phyloP scores from a whole-genome alignment of 2,888 invertebrate species.

The Platycnemis pennipes region DNA sequence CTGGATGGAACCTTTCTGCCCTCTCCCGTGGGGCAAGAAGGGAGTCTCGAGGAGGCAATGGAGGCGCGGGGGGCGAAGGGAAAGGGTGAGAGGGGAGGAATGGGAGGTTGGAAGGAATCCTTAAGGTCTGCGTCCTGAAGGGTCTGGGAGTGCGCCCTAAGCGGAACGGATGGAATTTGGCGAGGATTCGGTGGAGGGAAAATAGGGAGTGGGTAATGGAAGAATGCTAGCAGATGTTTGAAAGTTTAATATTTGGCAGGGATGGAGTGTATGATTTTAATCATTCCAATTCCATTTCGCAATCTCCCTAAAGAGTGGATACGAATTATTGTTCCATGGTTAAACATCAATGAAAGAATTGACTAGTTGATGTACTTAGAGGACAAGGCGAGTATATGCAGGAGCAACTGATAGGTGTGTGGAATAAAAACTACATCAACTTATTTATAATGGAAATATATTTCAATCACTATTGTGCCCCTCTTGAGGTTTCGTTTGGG shows the following conservation, averaged over 20 bases:
- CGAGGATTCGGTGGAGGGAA: slow-evolving; percentile 16
- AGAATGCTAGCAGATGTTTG: slow-evolving; percentile 4
- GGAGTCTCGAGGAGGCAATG: background rate
- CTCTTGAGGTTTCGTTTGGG: no score
- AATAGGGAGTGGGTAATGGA: background rate
- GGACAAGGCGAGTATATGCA: no score
- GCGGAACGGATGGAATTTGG: slow-evolving; percentile 16
- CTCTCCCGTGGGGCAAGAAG: slow-evolving; percentile 51
- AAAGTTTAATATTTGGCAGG: background rate
- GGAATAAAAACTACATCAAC: no score
- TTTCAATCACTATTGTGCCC: no score
- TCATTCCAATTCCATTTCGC: background rate
- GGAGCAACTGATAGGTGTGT: no score
- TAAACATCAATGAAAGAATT: no score
- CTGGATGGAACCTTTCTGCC: background rate
- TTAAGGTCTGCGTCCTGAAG: slow-evolving; percentile 24
- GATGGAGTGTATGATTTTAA: background rate
- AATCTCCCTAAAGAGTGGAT: background rate
- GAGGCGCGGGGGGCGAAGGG: background rate
- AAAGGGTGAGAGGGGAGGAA: background rate
- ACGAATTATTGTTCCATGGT: no score
- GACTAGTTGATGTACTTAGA: no score
- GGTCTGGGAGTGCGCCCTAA: background rate
- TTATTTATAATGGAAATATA: no score
- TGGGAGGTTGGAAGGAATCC: background rate